phyloP scores from a whole-genome alignment of 2,797 vertebrate species.

The Poliocrania exsul region DNA sequence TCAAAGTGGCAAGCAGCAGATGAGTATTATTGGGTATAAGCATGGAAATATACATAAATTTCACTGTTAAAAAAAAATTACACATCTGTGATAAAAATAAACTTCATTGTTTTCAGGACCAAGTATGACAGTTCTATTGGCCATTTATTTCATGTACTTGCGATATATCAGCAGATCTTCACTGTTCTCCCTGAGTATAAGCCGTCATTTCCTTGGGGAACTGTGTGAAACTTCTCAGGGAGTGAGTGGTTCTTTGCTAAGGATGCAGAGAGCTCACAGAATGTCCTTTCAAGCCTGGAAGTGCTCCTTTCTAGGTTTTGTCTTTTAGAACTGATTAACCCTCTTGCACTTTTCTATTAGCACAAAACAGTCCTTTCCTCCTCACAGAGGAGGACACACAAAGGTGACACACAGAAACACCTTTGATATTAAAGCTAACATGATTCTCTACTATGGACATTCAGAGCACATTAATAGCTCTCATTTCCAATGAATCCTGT shows the following conservation, averaged over 20 bases:
- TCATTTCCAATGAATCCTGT: neutral
- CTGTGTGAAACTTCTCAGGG: neutral
- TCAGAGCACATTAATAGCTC: neutral
- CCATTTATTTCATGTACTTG: neutral
- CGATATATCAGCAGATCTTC: neutral
- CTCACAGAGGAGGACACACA: too few relatives aligned
- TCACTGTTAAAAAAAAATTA: neutral
- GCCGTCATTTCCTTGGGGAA: neutral
- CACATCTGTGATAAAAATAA: neutral
- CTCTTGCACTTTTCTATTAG: neutral
- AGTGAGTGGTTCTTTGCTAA: neutral
- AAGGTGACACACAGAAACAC: neutral
- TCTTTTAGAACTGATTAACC: neutral
- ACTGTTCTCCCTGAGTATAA: neutral
- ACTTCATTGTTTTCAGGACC: neutral
- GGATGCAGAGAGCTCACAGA: neutral
- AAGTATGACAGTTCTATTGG: neutral
- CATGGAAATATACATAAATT: neutral
- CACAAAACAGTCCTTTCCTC: neutral
- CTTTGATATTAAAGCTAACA: neutral
- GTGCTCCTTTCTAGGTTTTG: neutral
- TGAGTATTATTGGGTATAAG: neutral
- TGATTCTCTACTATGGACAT: neutral
- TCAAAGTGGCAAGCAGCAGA: neutral
- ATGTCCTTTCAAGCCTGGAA: neutral